Base-by-base conservation (phyloP, 1,140 invertebrate species). In the Calephelis virginiensis region DNA sequence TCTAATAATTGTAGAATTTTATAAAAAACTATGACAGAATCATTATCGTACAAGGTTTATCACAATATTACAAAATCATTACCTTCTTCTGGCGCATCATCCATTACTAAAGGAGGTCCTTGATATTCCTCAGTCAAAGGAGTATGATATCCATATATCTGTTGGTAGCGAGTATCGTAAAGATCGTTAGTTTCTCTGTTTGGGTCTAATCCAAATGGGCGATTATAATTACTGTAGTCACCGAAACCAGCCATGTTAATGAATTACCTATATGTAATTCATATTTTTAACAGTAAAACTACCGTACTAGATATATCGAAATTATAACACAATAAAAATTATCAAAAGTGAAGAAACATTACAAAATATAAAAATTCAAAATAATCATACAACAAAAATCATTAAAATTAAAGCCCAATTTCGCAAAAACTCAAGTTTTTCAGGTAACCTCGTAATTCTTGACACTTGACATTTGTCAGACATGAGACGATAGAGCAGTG, bases 61-160 rank as follows among this genome's bases (percentile, higher is more conserved):
- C 6, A 47, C 28, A 17, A 50, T 14, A 8, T 14, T 17, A 17
- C 48, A 53, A 28, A 48, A 61, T 9, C 45, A 6, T 75, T 76
- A 93, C 93, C 92, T 78, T 93, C 92, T 65, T 93, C 92, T 40
- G 92, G 85, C 68, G 76, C 81, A 73, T 93, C 92, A 65, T 92
- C 89, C 81, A 90, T 85, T 37, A 92, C 78, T 53, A 90, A 68
- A 40, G 87, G 89, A 43, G 89, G 87, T 38, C 87, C 87, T 69
- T 89, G 87, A 62, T 86, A 89, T 49, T 90, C 89, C 67, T 90
- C 89, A 62, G 80, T 90, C 63, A 87, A 66, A 50, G 89, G 87
- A 11, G 86, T 89, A 64, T 89, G 86, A 70, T 90, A 91, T n/a
- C 86, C 87, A 67, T 89, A 90, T 66, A 90, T 89, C 73, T 91